Evolutionary conservation across 2,113 vertebrate genomes (phyloP), one percentile per base, ranked within the genome.

Genomic region (Cettia cetti): DNA sequence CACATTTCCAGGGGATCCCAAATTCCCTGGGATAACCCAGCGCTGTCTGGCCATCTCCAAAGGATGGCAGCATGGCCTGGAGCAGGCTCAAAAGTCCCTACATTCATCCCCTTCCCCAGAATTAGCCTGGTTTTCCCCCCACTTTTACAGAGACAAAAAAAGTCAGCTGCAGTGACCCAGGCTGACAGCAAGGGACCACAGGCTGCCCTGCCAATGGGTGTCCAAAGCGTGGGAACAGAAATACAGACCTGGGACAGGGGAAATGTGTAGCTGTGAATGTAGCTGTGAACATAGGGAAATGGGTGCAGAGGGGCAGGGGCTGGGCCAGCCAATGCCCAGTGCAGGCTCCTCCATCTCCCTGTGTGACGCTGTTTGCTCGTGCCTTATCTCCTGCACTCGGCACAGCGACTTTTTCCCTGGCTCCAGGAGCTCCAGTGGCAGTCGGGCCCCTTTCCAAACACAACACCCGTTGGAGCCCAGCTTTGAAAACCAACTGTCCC

Each of bases 331-430:
- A 0, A 53, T 45, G 21, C 35, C 56, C 70, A 53, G 90, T 40
- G 28, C 10, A 4, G 63, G 28, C 70, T 80, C 59, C 39, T 77
- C 50, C 61, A 24, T 80, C 61, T 54, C 78, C 69, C 81, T 0
- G 6, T 11, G 12, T 6, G 4, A 74, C 1, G 0, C 27, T 77
- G 59, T 70, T 88, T 92, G 76, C 91, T 87, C 2, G 5, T 50
- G 52, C 81, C 90, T 96, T 96, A 93, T 94, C 95, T 95, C 83
- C 64, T 6, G 10, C 4, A 7, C 90, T 93, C 13, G 1, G 64
- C 30, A 2, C 22, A 6, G 86, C 7, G 27, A 86, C 15, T 13
- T 60, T 71, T 50, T 47, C 72, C 68, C 53, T 15, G 1, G 69
- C 92, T 61, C 70, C 2, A 4, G 79, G 86, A 4, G 0, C 74